A percentile compares a stretch with the other conserved stretches of the same genome.
Conservation (phyloP, 1,140 invertebrate species). For the Drusus annulatus region DNA sequence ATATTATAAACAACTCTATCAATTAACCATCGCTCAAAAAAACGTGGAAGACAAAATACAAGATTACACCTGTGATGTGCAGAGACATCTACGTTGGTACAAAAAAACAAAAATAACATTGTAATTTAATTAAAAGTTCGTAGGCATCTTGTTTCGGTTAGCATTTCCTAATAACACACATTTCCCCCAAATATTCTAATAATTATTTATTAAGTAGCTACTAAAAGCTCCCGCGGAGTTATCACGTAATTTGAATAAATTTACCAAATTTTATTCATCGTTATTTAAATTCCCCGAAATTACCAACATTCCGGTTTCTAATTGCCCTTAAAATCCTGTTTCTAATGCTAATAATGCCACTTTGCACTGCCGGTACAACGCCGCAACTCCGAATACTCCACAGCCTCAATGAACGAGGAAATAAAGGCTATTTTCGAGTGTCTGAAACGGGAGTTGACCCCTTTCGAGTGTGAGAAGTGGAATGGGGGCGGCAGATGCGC, state of each 20-base stretch:
- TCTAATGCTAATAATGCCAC: slow-evolving; percentile 34
- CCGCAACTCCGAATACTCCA: neutral
- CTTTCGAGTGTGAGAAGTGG: neutral
- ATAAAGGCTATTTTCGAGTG: neutral
- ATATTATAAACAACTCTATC: no score
- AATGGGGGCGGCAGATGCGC: slow-evolving; percentile 55
- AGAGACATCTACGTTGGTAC: no score
- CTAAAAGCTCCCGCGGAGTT: neutral
- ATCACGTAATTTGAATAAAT: slow-evolving; percentile 7
- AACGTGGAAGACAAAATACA: no score
- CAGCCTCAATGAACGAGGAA: no score
- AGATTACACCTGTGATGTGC: no score
- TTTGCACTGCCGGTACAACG: neutral
- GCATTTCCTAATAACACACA: no score
- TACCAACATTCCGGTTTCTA: slow-evolving; percentile 33
- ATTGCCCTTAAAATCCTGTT: slow-evolving; percentile 47
- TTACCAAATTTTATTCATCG: slow-evolving; percentile 2
- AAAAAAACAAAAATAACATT: no score
- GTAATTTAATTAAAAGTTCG: no score
- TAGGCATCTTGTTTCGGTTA: no score
- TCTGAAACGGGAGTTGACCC: neutral
- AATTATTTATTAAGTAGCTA: neutral
- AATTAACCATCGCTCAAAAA: no score
- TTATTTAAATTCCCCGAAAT: slow-evolving; percentile 36
- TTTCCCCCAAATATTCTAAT: no score